phyloP scores from a whole-genome alignment of 2,113 vertebrate genomes.

The Charadrius vociferus region DNA sequence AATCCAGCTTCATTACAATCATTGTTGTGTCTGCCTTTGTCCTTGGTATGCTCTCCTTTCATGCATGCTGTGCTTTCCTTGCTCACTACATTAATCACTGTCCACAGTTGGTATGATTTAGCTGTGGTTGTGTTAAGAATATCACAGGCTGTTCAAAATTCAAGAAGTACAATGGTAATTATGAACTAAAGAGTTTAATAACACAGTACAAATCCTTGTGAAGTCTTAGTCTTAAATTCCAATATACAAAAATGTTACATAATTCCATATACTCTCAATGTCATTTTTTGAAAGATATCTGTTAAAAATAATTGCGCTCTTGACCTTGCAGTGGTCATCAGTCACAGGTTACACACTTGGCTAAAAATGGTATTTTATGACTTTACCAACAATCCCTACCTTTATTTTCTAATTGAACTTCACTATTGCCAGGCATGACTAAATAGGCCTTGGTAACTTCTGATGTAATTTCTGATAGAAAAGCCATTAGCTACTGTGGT shows the following conservation, averaged over 20 bases:
- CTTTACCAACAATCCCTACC: background rate
- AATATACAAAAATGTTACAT: background rate
- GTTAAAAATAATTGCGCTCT: background rate
- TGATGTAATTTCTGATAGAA: background rate
- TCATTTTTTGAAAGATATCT: background rate
- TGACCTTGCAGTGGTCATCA: background rate
- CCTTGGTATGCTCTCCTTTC: background rate
- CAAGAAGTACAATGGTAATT: background rate
- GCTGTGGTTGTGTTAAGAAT: background rate
- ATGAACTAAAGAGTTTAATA: slow-evolving; percentile 15
- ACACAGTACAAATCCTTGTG: background rate
- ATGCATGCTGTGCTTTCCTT: background rate
- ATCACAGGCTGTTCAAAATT: slow-evolving; percentile 7
- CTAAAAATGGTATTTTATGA: background rate
- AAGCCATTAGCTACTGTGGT: background rate
- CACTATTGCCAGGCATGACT: background rate
- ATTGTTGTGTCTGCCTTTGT: background rate
- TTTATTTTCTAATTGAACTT: background rate
- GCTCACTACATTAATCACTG: background rate
- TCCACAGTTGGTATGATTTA: background rate
- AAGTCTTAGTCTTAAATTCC: background rate
- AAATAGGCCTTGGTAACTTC: background rate
- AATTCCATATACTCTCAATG: background rate
- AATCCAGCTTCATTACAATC: background rate
- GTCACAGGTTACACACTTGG: background rate